Base-by-base conservation (phyloP, 2,113 vertebrate species). In the Tiliqua scincoides region DNA sequence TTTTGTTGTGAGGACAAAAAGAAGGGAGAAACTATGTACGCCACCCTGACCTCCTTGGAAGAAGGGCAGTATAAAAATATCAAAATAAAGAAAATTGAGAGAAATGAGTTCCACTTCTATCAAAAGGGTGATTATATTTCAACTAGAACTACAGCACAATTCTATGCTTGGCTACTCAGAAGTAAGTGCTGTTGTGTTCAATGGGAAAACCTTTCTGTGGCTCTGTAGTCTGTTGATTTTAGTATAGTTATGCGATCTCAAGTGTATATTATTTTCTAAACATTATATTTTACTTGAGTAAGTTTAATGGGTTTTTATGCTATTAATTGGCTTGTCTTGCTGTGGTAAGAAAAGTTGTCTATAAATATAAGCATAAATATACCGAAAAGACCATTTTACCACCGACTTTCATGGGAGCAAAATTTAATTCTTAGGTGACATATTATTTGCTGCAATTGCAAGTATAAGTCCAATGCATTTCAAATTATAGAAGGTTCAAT, bases 391-490 rank as follows among this genome's bases (percentile, higher is more conserved):
- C 17, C 32, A 72, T 20, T 40, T 5, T 18, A 14, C 18, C 12
- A 4, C 30, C 43, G 25, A 52, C 63, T 74, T 63, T 57, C 59
- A 62, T 48, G 43, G 35, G 7, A 74, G 12, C 15, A 52, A 21
- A 54, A 43, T 40, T 35, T 40, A 40, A 18, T 70, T 85, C 32
- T 78, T 57, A 70, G 25, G 23, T 30, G 32, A 59, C 35, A 30
- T 63, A 54, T n/a, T 77, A 68, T 74, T 52, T 68, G 35, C 63
- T n/a, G 48, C 48, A 78, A 23, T 73, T 79, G 52, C 15, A 3
- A 4, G 17, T 48, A 25, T 57, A 71, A 63, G 65, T 27, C 7
- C 59, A 82, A 32, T 82, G 82, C 78, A 88, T 76, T 87, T 85
- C 11, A 25, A 54, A 79, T 83, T 43, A 40, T 54, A 75, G 65